Conservation (phyloP, 2,113 vertebrate species). For the Pangasianodon hypophthalmus region DNA sequence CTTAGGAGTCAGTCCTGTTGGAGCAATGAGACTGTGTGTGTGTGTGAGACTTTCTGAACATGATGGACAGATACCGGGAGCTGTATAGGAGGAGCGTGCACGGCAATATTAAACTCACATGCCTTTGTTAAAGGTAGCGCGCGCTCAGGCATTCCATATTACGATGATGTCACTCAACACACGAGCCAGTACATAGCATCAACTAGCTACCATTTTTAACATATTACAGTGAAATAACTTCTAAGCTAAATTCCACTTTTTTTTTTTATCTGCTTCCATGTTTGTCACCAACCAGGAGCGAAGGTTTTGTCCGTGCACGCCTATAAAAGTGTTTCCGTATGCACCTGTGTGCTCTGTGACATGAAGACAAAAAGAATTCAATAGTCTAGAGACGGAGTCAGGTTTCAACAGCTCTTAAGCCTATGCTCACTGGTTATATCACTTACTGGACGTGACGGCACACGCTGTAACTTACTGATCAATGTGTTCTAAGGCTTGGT, state of each 20-base stretch:
- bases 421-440: neutral
- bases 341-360: neutral
- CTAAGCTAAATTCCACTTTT: neutral
- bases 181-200: neutral
- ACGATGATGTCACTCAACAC: neutral
- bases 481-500: neutral
- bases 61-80: neutral
- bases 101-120: slow-evolving; percentile 19
- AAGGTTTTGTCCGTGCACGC: neutral
- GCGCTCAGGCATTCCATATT: neutral
- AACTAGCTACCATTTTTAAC: neutral
- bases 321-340: neutral
- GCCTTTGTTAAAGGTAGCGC: slow-evolving; percentile 30
- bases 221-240: neutral
- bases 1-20: neutral
- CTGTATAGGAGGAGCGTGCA: neutral
- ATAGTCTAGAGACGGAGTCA: neutral
- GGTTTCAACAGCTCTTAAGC: neutral
- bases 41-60: neutral
- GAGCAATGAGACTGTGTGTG: neutral
- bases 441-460: neutral
- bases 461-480: neutral
- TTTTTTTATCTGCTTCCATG: neutral
- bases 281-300: neutral
- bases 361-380: neutral